Base-by-base conservation (phyloP, 2,113 vertebrate genomes). In the Menidia beryllina region DNA sequence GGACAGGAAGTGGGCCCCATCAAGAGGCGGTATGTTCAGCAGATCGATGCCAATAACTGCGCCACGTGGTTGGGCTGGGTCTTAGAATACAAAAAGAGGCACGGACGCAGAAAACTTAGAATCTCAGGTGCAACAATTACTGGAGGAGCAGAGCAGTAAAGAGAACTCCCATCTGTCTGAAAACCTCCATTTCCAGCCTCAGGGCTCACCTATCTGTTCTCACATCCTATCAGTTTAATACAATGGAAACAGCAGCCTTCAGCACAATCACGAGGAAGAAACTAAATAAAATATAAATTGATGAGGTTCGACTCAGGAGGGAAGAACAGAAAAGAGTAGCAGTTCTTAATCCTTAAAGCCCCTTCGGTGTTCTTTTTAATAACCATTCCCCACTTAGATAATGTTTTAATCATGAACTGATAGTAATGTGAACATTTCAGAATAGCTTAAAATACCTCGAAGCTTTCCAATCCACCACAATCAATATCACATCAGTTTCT, bases 31-130 rank as follows among this genome's bases (percentile, higher is more conserved):
- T 21, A 99, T 88, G 77, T 91, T 88, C 57, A 95, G 91, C 15
- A 98, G 92, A 58, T 99, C 98, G 0, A 98, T 67, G 0, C 98
- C 97, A 12, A 98, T 87, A 26, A 99, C 95, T 0, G 93, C 94
- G 48, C 98, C 98, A 0, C 55, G 48, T 1, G 94, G 92, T 41
- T 81, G 76, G 7, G 84, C 79, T 8, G 92, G 76, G 78, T 96
- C 97, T 98, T 73, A 4, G 63, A 77, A 64, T 23, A 66, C 61
- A 67, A 19, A 52, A 60, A 72, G 49, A 60, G 63, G 49, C 24
- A 62, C 5, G 24, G 49, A 9, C 27, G 38, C 0, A 24, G 41
- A 15, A 45, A 6, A 2, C 4, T 45, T 7, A n/a, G 19, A 45
- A 45, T 7, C 10, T 45, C 41, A 34, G 30, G 30, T 10, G 30